A percentile compares a stretch with the other conserved stretches of the same genome.
Conservation (phyloP, 1,140 invertebrate species). For the Theocolax elegans region DNA sequence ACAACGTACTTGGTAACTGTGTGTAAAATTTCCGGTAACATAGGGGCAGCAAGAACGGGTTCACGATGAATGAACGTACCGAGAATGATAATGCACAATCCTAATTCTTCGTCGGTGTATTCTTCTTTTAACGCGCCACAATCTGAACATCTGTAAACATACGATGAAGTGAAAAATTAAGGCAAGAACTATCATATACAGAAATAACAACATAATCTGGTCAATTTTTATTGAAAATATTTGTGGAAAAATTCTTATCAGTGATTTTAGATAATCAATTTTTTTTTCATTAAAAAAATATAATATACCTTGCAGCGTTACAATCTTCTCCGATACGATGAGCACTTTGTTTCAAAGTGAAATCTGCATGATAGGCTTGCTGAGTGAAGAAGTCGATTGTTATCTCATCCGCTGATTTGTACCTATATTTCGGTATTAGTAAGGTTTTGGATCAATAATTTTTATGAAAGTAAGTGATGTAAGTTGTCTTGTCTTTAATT, state of each 20-base stretch:
- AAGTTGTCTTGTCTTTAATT: no score
- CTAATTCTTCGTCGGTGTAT: constrained; percentile 97
- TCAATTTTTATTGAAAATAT: no score
- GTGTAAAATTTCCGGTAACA: constrained; percentile 91
- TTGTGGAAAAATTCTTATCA: no score
- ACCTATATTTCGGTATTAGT: no score
- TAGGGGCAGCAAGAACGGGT: constrained; percentile 89
- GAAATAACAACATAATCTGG: no score
- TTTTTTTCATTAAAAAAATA: no score
- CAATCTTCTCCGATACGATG: constrained; percentile 79
- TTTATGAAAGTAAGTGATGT: no score
- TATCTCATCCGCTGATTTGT: no score
- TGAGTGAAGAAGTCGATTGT: constrained; percentile 56
- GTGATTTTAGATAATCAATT: no score
- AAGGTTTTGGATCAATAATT: no score
- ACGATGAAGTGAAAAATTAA: constrained; percentile 22
- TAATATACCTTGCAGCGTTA: constrained; percentile 74
- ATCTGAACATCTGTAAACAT: constrained; percentile 74
- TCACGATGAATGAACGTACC: constrained; percentile 97
- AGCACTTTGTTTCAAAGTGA: constrained; percentile 72
- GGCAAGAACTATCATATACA: no score
- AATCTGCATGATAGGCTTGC: constrained; percentile 65
- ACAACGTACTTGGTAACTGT: constrained; percentile 82
- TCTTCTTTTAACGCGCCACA: constrained; percentile 88
- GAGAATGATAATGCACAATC: constrained; percentile 91